These are phyloP conservation scores for Nesometra sesokonis DNA, from an alignment of 35 echinoderm and acorn worm genomes.

Conservation along the genomic window DNA sequence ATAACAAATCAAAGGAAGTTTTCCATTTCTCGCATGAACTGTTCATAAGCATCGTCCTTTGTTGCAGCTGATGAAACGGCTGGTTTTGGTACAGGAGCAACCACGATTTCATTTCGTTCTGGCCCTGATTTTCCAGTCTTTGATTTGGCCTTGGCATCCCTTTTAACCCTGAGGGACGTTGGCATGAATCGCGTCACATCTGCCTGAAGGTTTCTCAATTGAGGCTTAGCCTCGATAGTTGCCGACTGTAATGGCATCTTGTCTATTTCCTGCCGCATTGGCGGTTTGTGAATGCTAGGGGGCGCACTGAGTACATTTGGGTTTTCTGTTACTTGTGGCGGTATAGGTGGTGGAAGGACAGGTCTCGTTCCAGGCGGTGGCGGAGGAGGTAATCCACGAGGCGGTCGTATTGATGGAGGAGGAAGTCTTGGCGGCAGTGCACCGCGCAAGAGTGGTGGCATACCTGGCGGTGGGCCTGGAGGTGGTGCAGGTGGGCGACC, in stretches of 20 bases:
- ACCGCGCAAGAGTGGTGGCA: constrained; percentile 50
- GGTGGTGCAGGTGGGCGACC: constrained; percentile 69
- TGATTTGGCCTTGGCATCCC: constrained; percentile 59
- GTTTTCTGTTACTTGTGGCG: constrained; percentile 31
- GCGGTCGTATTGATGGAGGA: constrained; percentile 46
- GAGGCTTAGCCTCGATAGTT: constrained; percentile 91
- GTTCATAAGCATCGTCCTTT: constrained; percentile 95
- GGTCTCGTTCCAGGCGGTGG: constrained; percentile 27
- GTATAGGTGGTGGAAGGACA: constrained; percentile 20
- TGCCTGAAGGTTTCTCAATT: constrained; percentile 86
- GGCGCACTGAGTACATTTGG: constrained; percentile 91
- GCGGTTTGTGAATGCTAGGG: constrained; percentile 69
- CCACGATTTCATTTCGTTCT: constrained; percentile 15
- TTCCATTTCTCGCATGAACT: constrained; percentile 98
- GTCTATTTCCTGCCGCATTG: constrained; percentile 34
- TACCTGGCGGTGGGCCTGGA: constrained; percentile 73
- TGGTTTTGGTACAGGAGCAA: constrained; percentile 27
- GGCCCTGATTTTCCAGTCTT: constrained; percentile 43
- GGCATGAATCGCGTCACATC: constrained; percentile 92
- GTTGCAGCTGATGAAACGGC: constrained; percentile 47
- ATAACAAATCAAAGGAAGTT: constrained; percentile 36
- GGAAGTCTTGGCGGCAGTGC: constrained; percentile 40
- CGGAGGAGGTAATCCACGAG: constrained; percentile 36
- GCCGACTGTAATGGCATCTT: constrained; percentile 65
- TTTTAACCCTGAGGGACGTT: constrained; percentile 62